phyloP scores from a whole-genome alignment of 1,140 invertebrate genomes.

The Drosophila gunungcola region DNA sequence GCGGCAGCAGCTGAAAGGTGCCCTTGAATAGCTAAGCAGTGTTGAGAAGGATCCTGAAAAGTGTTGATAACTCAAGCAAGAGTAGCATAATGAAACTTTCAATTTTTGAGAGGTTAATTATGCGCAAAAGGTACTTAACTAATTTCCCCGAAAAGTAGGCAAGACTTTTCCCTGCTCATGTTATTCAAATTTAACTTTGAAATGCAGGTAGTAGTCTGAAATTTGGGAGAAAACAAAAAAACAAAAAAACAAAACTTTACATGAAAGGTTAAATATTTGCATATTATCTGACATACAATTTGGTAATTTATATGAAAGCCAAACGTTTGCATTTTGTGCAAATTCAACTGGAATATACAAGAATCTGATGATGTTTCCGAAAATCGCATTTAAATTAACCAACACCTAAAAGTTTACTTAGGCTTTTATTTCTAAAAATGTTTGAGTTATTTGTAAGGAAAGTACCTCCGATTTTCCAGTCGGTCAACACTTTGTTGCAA shows the following conservation, averaged over 20 bases:
- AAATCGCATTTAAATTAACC: background rate
- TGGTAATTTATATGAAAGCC: background rate
- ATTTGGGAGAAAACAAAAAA: background rate
- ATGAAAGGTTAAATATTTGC: background rate
- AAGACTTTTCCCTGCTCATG: conserved; percentile 19
- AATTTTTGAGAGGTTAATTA: conserved; percentile 51
- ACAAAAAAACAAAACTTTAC: no score
- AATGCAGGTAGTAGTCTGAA: conserved; percentile 7
- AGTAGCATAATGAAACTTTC: conserved; percentile 41
- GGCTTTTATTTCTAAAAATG: no score
- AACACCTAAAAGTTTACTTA: no score
- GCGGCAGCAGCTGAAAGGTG: conserved; percentile 23
- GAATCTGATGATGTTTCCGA: background rate
- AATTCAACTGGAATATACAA: background rate
- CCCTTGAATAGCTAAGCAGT: conserved; percentile 45
- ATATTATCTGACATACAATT: background rate
- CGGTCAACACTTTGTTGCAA: background rate
- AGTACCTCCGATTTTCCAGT: background rate
- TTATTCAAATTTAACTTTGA: conserved; percentile 20
- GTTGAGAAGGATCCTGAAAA: conserved; percentile 30
- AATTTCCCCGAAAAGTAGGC: conserved; percentile 23
- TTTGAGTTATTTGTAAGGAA: no score
- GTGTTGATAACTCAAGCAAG: conserved; percentile 41
- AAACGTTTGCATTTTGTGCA: conserved; percentile 2
- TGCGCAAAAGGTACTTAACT: conserved; percentile 34